Evolutionary conservation across 2,888 invertebrate species (phyloP).

Genomic region (Cosmorhoe ocellata): DNA sequence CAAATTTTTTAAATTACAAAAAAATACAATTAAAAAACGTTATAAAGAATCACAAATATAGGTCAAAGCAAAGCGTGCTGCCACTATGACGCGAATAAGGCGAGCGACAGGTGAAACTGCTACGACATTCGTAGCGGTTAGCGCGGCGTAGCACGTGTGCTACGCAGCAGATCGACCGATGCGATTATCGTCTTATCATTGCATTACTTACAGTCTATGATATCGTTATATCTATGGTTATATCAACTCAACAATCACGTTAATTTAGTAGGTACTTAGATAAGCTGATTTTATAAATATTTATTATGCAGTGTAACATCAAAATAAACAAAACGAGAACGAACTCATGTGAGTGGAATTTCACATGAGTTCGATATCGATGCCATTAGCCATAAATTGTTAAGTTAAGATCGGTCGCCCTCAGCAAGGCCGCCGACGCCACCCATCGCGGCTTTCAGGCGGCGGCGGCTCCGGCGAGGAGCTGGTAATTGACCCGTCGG

Average conservation of each 20-base stretch:
- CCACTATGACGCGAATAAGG: conserved; percentile 7
- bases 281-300: background rate
- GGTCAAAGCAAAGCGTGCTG: background rate
- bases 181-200: conserved; percentile 3
- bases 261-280: too few relatives aligned
- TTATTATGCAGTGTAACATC: conserved; percentile 28
- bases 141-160: conserved; percentile 56
- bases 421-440: conserved; percentile 69
- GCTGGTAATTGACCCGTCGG: conserved; percentile 78
- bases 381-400: conserved; percentile 74
- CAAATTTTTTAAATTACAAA: too few relatives aligned
- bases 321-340: conserved; percentile 46
- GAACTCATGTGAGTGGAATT: conserved; percentile 70
- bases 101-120: conserved; percentile 35
- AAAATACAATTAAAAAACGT: too few relatives aligned
- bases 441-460: conserved; percentile 74
- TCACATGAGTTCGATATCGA: conserved; percentile 58
- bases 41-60: too few relatives aligned
- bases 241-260: background rate
- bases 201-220: background rate
- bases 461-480: conserved; percentile 41
- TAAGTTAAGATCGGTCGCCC: conserved; percentile 53
- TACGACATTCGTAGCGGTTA: conserved; percentile 64
- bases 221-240: background rate
- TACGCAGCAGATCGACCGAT: conserved; percentile 48